A percentile compares a stretch with the other conserved stretches of the same genome.
phyloP scores from a whole-genome alignment of 1,140 invertebrate species.

The Caenorhabditis remanei region DNA sequence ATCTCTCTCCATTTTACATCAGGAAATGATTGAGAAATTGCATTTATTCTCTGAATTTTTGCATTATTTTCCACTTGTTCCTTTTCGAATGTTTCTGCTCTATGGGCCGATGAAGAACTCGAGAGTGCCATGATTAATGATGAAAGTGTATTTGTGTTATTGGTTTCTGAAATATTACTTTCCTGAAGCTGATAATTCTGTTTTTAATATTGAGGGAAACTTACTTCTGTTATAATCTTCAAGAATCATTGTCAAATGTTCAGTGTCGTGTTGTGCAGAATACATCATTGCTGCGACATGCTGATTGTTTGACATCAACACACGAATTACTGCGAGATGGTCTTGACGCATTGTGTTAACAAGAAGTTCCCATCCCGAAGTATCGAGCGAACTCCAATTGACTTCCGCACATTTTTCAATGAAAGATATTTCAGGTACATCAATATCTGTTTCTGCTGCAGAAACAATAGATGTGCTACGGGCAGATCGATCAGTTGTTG shows the following conservation, averaged over 20 bases:
- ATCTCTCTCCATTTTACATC: conserved; percentile 34
- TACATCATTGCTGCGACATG: conserved; percentile 33
- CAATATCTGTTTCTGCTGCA: neutral
- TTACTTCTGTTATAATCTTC: conserved; percentile 36
- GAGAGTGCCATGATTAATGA: neutral
- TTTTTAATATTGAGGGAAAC: neutral
- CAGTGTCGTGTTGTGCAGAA: conserved; percentile 31
- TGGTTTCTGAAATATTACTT: neutral
- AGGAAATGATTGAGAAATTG: neutral
- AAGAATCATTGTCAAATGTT: neutral
- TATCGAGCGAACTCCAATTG: neutral
- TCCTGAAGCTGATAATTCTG: neutral
- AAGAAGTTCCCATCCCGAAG: conserved; percentile 1
- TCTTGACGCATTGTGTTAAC: neutral
- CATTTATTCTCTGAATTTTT: neutral
- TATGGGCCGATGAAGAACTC: neutral
- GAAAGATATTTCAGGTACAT: neutral
- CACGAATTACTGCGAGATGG: conserved; percentile 11
- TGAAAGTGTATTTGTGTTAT: neutral
- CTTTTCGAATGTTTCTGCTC: neutral
- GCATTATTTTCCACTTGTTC: neutral
- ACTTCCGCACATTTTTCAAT: neutral
- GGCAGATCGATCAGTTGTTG: conserved; percentile 4
- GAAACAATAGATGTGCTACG: conserved; percentile 24
- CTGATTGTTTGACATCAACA: conserved; percentile 1